Base-by-base conservation (phyloP, 1,140 invertebrate genomes). In the Nephila pilipes region DNA sequence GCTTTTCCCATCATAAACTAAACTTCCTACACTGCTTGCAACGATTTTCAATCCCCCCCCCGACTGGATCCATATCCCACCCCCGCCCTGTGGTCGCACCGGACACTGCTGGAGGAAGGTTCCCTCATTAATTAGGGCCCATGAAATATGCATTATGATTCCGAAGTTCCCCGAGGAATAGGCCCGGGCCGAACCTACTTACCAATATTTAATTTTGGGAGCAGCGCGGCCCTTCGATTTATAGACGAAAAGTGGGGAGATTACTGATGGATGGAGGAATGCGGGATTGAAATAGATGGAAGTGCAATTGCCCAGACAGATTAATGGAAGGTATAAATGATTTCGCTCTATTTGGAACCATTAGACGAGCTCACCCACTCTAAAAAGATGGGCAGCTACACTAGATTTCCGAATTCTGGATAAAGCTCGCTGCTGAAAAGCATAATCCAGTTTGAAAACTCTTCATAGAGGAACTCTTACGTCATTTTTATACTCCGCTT, bases 151-250 rank as follows among this genome's bases (percentile, higher is more conserved):
- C 54, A 85, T 55, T 85, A 75, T 85, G 83, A 57, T 85, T 85
- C 54, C 55, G 14, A 16, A 1, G 29, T 18, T 29, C 18, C 83
- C 38, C 38, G 14, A 25, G 46, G 38, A 22, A 25, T 25, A 54
- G 81, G n/a, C 1, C n/a, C 14, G 25, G 29, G 29, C 12, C 12
- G 8, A 29, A 29, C n/a, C 58, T 54, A n/a, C 58, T 83, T 55
- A 81, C 89, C 89, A 90, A 90, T 90, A 90, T 90, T 90, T 90
- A 90, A 90, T 90, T 90, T 81, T 81, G 32, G 29, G 87, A 12
- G 29, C 54, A 57, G 18, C 20, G 16, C 18, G 38, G 1, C 65
- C 20, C 2, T 87, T 69, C 85, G 60, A 65, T 69, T 89, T 54
- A 75, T 89, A 57, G 85, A 79, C 46, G n/a, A 20, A 22, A 79